phyloP scores from a whole-genome alignment of 2,113 vertebrate genomes.

The Zapornia atra region DNA sequence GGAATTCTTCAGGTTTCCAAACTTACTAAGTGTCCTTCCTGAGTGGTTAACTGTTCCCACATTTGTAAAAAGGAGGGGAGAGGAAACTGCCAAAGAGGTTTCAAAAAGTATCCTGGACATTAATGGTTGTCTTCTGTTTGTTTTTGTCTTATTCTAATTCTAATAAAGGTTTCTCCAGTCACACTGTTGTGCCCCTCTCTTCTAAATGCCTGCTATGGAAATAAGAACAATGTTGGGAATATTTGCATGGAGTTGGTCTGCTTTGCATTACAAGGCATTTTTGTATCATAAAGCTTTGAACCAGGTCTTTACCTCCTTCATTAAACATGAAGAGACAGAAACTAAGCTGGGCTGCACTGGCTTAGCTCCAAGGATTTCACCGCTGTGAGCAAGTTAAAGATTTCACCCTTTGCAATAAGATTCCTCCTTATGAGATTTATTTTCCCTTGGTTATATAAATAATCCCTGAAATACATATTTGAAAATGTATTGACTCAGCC shows the following conservation, averaged over 20 bases:
- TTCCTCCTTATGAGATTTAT: background rate
- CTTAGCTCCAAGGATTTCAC: background rate
- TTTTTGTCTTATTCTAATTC: slow-evolving; percentile 26
- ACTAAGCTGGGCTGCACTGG: background rate
- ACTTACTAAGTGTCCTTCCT: slow-evolving; percentile 67
- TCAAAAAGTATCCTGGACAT: slow-evolving; percentile 42
- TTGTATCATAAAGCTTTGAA: background rate
- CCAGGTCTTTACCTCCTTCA: background rate
- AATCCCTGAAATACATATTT: background rate
- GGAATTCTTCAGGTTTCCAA: slow-evolving; percentile 66
- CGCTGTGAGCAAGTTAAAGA: background rate
- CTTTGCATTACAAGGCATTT: background rate
- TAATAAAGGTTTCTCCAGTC: slow-evolving; percentile 43
- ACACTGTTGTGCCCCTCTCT: background rate
- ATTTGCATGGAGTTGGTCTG: background rate
- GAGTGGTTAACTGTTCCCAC: slow-evolving; percentile 67
- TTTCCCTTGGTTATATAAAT: background rate
- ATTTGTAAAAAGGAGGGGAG: slow-evolving; percentile 50
- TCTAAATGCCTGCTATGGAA: background rate
- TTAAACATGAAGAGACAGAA: slow-evolving; percentile 18
- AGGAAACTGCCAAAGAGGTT: slow-evolving; percentile 45
- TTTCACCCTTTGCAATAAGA: background rate
- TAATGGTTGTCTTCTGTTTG: slow-evolving; percentile 6
- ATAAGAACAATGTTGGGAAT: background rate
- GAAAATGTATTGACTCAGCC: background rate